These are phyloP conservation scores for Saimiri boliviensis DNA, from an alignment of 2,113 vertebrate genomes.

Conservation along the genomic window DNA sequence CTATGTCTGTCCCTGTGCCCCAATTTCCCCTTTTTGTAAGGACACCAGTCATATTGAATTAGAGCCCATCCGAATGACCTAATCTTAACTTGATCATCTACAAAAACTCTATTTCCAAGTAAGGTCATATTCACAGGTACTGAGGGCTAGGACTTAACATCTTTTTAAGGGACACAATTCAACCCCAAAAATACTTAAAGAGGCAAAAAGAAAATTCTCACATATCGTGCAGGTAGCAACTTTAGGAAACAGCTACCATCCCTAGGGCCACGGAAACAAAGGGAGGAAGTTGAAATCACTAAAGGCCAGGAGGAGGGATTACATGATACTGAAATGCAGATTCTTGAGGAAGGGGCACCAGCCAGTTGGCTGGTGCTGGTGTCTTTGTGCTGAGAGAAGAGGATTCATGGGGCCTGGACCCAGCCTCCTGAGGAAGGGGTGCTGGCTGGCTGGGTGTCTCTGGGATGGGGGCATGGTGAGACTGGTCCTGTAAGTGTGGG, in stretches of 20 bases:
- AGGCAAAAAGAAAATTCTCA: neutral
- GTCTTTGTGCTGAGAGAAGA: conserved; percentile 1
- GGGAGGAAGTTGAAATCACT: conserved; percentile 16
- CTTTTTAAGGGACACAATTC: neutral
- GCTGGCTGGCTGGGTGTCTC: neutral
- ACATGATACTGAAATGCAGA: neutral
- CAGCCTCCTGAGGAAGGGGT: neutral
- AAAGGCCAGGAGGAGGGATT: neutral
- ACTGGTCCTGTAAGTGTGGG: neutral
- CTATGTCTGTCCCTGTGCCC: neutral
- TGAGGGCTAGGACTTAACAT: neutral
- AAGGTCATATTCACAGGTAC: neutral
- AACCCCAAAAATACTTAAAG: neutral
- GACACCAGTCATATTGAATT: conserved; percentile 21
- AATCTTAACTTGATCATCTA: neutral
- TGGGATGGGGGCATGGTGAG: neutral
- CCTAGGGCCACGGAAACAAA: neutral
- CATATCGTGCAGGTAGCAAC: neutral
- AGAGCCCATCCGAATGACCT: neutral
- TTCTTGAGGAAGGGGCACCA: neutral
- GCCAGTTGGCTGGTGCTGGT: neutral
- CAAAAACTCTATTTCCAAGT: conserved; percentile 3
- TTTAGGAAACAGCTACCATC: neutral
- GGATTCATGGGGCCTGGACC: neutral
- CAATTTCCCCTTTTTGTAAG: neutral